phyloP scores from a whole-genome alignment of 2,888 invertebrate genomes.

The Scaptomyza cyrtandrae region DNA sequence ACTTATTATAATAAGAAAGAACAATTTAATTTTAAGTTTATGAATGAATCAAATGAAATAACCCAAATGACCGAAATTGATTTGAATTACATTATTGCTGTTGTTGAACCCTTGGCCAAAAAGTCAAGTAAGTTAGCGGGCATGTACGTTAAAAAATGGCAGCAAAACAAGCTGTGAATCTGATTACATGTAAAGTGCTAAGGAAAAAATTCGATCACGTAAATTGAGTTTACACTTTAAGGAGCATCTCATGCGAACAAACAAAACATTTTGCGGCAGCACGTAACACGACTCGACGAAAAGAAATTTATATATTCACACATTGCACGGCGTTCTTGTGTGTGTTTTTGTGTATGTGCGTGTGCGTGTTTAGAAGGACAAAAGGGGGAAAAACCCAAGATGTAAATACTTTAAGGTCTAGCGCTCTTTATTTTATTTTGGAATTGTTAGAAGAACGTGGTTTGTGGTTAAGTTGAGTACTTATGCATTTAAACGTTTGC shows the following conservation, averaged over 20 bases:
- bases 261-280: slow-evolving; percentile 50
- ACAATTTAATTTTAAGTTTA: too few relatives aligned
- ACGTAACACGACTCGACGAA: slow-evolving; percentile 28
- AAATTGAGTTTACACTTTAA: slow-evolving; percentile 75
- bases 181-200: slow-evolving; percentile 44
- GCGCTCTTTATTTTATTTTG: neutral
- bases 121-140: slow-evolving; percentile 4
- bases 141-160: slow-evolving; percentile 1
- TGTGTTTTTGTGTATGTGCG: neutral
- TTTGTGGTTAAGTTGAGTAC: neutral
- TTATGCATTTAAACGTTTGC: slow-evolving; percentile 6
- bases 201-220: slow-evolving; percentile 70
- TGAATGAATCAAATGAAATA: neutral
- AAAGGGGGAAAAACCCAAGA: neutral
- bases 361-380: neutral
- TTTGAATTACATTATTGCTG: slow-evolving; percentile 11
- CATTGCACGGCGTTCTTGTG: slow-evolving; percentile 16
- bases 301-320: neutral
- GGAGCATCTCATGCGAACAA: slow-evolving; percentile 24
- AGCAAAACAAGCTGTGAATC: slow-evolving; percentile 57
- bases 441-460: too few relatives aligned
- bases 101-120: slow-evolving; percentile 20
- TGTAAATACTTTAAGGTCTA: slow-evolving; percentile 11
- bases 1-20: too few relatives aligned
- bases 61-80: slow-evolving; percentile 19